Base-by-base conservation (phyloP, 1,140 invertebrate species). In the Bombus confusus region DNA sequence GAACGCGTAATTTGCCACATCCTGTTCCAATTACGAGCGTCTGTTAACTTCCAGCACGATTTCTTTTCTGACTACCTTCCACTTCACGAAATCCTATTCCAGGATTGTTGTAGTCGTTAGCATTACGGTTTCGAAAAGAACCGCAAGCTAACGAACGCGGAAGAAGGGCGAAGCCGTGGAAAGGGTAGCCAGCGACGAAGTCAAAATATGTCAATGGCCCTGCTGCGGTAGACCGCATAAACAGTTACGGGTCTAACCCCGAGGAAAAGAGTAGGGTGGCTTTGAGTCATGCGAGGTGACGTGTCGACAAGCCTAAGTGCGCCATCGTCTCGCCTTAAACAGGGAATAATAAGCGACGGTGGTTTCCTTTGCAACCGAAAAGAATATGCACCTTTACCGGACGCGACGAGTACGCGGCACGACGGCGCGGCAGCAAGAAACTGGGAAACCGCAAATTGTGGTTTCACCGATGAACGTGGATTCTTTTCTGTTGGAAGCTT, bases 121-220 rank as follows among this genome's bases (percentile, higher is more conserved):
- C 15, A 64, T 59, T 59, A 31, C 59, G 64, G 57, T 59, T n/a
- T 15, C 62, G 76, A 3, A 72, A 74, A 81, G 77, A 72, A 90
- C 88, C 88, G 80, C 89, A 88, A 71, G 2, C 22, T 52, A 72
- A 79, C 74, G 66, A 74, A 85, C 75, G 64, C 39, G 12, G 47
- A 72, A 66, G 25, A 76, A 80, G n/a, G 18, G 59, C 34, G 41
- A 13, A 47, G 37, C 71, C 3, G 18, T 52, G 28, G 31, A 22
- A 9, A 75, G 59, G 75, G 47, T 71, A 80, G 80, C 39, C 77
- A 86, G 76, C 77, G 84, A 85, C 86, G 66, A 90, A 94, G 93
- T 94, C 93, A 94, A 94, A 94, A 93, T 94, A 94, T 93, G 94
- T 94, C 94, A 94, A 95, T 93, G 91, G 92, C 85, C 91, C 86